Evolutionary conservation across 2,797 vertebrate genomes (phyloP), one percentile per base, ranked within the genome.

Genomic region (Pipistrellus nathusii): DNA sequence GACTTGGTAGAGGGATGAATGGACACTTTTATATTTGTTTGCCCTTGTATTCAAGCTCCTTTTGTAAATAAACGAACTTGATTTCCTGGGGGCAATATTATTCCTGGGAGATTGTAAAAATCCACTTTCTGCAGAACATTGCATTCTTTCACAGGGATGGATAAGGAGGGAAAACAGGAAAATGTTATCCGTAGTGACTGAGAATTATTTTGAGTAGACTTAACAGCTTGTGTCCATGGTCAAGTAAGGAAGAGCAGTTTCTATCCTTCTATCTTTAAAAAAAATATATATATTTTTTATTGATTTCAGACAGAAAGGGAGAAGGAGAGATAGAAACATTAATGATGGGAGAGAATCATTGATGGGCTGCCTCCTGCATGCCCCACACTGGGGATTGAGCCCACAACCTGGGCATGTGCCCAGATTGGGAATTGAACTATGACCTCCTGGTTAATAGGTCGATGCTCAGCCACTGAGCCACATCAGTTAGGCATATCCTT

Each of bases 51-150:
- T 80, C 23, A 85, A 32, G 41, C 23, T 77, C 18, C 38, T 92
- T 92, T 71, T 76, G 15, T 68, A 82, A 82, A 55, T 71, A 85
- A 94, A 53, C 15, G 13, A 85, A 90, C 85, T 53, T 66, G 35
- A 88, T 44, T 91, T 66, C 75, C 25, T 85, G 53, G 55, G 75
- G 55, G 69, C 9, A 62, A 11, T 66, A 53, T 59, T 78, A 32
- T 69, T n/a, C 23, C 18, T 27, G 25, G 5, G 46, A 69, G 64
- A 82, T 46, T 1, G 2, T 62, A 85, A 62, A 88, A 88, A 38
- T 68, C 51, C 11, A 41, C 55, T 68, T 83, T 85, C 62, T 89
- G n/a, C 1, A 8, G 48, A 88, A 66, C 21, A 2, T 30, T 41
- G 27, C 27, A 51, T 89, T 95, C 53, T 55, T 91, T 88, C 38